Base-by-base conservation (phyloP, 2,113 vertebrate species). In the Clarias gariepinus region DNA sequence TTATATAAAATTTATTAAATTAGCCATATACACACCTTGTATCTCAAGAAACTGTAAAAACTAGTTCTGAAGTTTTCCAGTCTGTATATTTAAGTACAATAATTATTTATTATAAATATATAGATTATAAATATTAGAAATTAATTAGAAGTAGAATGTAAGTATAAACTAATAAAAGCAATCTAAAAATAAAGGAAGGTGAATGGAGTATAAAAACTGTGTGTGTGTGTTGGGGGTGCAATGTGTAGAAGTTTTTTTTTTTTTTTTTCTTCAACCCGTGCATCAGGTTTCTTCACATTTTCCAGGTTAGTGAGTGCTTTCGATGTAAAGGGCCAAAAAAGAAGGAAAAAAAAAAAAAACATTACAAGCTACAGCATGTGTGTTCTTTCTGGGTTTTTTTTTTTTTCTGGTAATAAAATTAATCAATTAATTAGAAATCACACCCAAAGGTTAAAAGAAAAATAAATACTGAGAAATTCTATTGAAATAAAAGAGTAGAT, bases 221-320 rank as follows among this genome's bases (percentile, higher is more conserved):
- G 18, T 41, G 71, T 25, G 41, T 18, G 15, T 33, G 66, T 6
- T n/a, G 19, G 11, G 16, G 16, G 28, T 13, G 69, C n/a, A 21
- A 41, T 77, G 47, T 55, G 47, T 28, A 53, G 74, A 77, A 41
- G 41, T n/a, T 77, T 55, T n/a, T 25, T 1, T 18, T n/a, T 9
- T 9, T 11, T 77, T 25, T 7, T 55, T 28, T 25, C 21, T 77
- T 55, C 55, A 28, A 77, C 74, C 12, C 13, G 41, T 11, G n/a
- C 41, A 53, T 76, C 74, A 77, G 47, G 74, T 77, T 77, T 55
- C 23, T 77, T 77, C 74, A 77, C 47, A 55, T 77, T 55, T 77
- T 55, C 53, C 25, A 77, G 0, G 25, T 77, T 77, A 55, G 53
- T 4, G 28, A 77, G 23, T 12, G 11, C 12, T 52, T 53, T 53